Conservation (phyloP, 2,797 vertebrate genomes). For the Rhynchotus rufescens region DNA sequence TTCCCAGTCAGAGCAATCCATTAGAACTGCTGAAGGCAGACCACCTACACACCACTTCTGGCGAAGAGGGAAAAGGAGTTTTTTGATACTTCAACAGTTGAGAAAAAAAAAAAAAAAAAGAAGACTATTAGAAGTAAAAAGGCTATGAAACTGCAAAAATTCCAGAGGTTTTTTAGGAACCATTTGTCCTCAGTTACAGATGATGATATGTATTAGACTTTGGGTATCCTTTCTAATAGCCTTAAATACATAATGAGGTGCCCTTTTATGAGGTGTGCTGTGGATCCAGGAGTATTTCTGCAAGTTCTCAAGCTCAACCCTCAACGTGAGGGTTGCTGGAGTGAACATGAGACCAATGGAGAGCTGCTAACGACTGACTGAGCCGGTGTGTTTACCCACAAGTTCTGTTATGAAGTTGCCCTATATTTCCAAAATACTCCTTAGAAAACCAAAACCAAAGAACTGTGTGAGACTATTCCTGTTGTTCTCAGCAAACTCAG, state of each 20-base stretch:
- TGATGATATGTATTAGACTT: not conserved
- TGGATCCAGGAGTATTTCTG: not conserved
- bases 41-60: not conserved
- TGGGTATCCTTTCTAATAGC: not conserved
- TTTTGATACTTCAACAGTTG: not conserved
- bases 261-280: not conserved
- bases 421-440: not conserved
- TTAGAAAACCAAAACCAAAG: not conserved
- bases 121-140: not conserved
- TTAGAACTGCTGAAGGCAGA: constrained; percentile 19
- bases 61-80: not conserved
- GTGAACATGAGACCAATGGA: not conserved
- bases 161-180: not conserved
- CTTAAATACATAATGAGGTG: not conserved
- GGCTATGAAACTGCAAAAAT: not conserved
- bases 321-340: not conserved
- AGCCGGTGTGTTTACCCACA: not conserved
- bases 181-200: not conserved
- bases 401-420: not conserved
- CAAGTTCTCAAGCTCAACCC: not conserved
- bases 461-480: not conserved
- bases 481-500: not conserved
- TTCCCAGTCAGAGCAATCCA: constrained; percentile 24
- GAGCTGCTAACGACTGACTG: not conserved
- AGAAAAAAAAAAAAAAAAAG: not conserved